A percentile compares a stretch with the other conserved stretches of the same genome.
Conservation (phyloP, 2,797 vertebrate genomes). For the Notolepis coatsorum region DNA sequence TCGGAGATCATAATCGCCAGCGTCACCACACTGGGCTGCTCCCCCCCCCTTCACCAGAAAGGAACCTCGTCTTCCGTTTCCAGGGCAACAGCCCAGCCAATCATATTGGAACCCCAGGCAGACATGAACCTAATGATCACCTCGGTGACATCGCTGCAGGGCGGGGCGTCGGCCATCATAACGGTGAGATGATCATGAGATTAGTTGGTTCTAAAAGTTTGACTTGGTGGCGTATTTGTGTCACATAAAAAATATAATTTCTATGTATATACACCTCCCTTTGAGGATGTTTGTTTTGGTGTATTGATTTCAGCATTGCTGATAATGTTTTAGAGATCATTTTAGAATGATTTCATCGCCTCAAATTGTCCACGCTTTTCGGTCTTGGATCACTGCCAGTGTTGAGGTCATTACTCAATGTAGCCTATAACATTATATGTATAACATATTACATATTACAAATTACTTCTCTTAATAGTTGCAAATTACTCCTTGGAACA, state of each 20-base stretch:
- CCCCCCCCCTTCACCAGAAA: conserved; percentile 63
- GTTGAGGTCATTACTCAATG: too few relatives aligned
- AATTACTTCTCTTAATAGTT: too few relatives aligned
- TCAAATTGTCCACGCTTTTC: too few relatives aligned
- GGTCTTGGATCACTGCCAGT: too few relatives aligned
- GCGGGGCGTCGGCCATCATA: conserved; percentile 66
- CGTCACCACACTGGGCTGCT: conserved; percentile 93
- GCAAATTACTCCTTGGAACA: too few relatives aligned
- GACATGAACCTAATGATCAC: conserved; percentile 98
- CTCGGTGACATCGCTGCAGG: conserved; percentile 96
- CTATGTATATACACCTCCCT: background rate
- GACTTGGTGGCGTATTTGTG: too few relatives aligned
- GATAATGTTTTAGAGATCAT: too few relatives aligned
- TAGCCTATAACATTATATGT: too few relatives aligned
- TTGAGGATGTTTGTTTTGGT: background rate
- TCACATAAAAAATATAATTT: too few relatives aligned
- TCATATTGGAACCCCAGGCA: conserved; percentile 40
- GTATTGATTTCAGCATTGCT: background rate
- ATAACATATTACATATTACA: too few relatives aligned
- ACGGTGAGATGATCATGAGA: conserved; percentile 47
- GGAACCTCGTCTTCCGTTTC: conserved; percentile 38
- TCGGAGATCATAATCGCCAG: conserved; percentile 97
- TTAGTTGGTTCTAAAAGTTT: too few relatives aligned
- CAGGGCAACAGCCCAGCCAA: conserved; percentile 29
- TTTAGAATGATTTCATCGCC: too few relatives aligned